These are phyloP conservation scores for Ochropleura plecta DNA, from an alignment of 2,888 invertebrate genomes.

Conservation along the genomic window DNA sequence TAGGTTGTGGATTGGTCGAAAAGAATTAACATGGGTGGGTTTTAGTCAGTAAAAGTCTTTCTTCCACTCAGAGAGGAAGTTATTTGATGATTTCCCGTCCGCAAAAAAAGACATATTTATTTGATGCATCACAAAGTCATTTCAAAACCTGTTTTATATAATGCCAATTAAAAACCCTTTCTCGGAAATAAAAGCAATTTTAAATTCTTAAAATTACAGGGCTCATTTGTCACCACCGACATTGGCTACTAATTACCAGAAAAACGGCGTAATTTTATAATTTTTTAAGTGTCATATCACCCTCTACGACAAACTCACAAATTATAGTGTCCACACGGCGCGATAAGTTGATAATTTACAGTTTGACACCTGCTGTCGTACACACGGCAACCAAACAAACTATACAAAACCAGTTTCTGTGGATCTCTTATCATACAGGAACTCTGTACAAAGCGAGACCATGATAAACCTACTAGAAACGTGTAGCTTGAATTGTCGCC, in stretches of 20 bases:
- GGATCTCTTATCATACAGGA: too few relatives aligned
- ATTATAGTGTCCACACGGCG: constrained; percentile 69
- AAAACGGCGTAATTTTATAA: constrained; percentile 46
- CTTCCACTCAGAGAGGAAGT: too few relatives aligned
- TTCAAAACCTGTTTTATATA: background rate
- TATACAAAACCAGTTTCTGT: too few relatives aligned
- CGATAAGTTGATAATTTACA: constrained; percentile 86
- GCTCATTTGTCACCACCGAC: constrained; percentile 19
- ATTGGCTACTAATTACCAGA: constrained; percentile 45
- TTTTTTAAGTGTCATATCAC: constrained; percentile 62
- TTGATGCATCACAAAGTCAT: background rate
- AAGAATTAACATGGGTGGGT: too few relatives aligned
- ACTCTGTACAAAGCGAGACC: too few relatives aligned
- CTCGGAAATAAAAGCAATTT: background rate
- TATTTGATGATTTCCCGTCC: too few relatives aligned
- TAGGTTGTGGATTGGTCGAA: too few relatives aligned
- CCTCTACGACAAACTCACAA: constrained; percentile 63
- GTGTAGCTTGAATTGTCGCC: too few relatives aligned
- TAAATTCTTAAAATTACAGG: constrained; percentile 21
- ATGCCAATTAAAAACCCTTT: constrained; percentile 1
- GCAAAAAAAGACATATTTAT: too few relatives aligned
- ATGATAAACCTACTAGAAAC: too few relatives aligned
- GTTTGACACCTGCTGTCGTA: constrained; percentile 81
- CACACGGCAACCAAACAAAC: too few relatives aligned
- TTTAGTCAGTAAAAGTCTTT: too few relatives aligned